Evolutionary conservation across 53 echinoderm and acorn worm species (phyloP), one percentile per base, ranked within the genome.

Genomic region (Paracentrotus lividus): DNA sequence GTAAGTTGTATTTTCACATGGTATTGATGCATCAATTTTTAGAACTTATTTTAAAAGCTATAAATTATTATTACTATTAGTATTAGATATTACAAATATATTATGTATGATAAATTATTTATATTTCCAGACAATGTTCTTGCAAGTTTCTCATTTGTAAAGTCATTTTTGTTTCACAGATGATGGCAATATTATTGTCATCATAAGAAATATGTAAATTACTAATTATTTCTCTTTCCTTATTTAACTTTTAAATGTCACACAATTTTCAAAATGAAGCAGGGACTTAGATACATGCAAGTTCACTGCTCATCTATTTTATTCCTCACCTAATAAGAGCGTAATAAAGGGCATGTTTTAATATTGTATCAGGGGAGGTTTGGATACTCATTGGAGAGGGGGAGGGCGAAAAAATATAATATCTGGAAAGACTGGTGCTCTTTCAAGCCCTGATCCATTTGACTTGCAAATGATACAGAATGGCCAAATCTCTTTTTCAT

Each of bases 401-500:
- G n/a, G n/a, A n/a, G n/a, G n/a, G n/a, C n/a, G n/a, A n/a, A n/a
- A n/a, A 49, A 49, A 47, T 49, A 85, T 27, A 51, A 44, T 85
- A 49, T 84, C 84, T 51, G 85, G 49, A 51, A 85, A 85, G 85
- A 49, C 85, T n/a, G 49, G 14, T 72, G 7, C 49, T 85, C 51
- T 85, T 6, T 10, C 0, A 49, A 51, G 85, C 51, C 85, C 24
- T 49, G 85, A 85, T 47, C 85, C 85, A 90, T 90, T 65, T 64
- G 90, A 90, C 64, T 90, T 90, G 90, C 66, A 90, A 90, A 90
- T 90, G 90, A 42, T 42, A 65, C 42, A 64, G 64, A 90, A 67
- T 90, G n/a, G 90, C 27, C 90, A 57, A 36, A 36, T 72, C 21
- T 88, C 26, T n/a, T n/a, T 56, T 66, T 90, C 13, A 42, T 8